Conservation (phyloP, 2,113 vertebrate genomes). For the Dipodomys spectabilis region DNA sequence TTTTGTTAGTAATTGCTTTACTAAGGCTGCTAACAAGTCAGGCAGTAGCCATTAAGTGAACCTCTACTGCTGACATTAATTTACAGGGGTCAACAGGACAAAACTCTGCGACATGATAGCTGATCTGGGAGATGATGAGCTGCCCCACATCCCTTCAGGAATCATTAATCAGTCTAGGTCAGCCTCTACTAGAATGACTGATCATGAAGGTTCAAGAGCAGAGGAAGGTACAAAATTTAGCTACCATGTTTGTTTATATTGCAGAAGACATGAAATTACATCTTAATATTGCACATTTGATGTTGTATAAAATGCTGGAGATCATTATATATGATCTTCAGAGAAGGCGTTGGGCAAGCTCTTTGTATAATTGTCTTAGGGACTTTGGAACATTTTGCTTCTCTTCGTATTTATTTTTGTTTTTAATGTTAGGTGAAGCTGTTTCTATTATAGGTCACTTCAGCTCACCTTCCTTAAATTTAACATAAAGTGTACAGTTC, state of each 20-base stretch:
- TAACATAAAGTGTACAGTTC: conserved; percentile 29
- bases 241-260: conserved; percentile 83
- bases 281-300: conserved; percentile 63
- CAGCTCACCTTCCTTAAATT: conserved; percentile 23
- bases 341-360: conserved; percentile 50
- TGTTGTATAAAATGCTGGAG: conserved; percentile 49
- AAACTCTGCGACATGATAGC: conserved; percentile 90
- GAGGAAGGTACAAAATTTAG: conserved; percentile 90
- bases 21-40: conserved; percentile 82
- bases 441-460: conserved; percentile 49
- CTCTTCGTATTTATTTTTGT: conserved; percentile 2
- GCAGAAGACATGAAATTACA: conserved; percentile 78
- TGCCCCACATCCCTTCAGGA: conserved; percentile 89
- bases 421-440: conserved; percentile 38
- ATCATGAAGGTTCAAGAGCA: conserved; percentile 91
- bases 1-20: conserved; percentile 79
- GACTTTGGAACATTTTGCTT: conserved; percentile 17
- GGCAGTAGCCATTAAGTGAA: conserved; percentile 86
- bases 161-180: conserved; percentile 89
- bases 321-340: conserved; percentile 39
- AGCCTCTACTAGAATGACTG: conserved; percentile 90
- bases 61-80: conserved; percentile 88
- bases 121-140: conserved; percentile 90
- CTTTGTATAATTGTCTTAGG: conserved; percentile 26
- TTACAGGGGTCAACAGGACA: conserved; percentile 90